Percentiles rank a stretch among this genome's conserved stretches.
phyloP scores from a whole-genome alignment of 2,888 invertebrate genomes.

The Allacma fusca region DNA sequence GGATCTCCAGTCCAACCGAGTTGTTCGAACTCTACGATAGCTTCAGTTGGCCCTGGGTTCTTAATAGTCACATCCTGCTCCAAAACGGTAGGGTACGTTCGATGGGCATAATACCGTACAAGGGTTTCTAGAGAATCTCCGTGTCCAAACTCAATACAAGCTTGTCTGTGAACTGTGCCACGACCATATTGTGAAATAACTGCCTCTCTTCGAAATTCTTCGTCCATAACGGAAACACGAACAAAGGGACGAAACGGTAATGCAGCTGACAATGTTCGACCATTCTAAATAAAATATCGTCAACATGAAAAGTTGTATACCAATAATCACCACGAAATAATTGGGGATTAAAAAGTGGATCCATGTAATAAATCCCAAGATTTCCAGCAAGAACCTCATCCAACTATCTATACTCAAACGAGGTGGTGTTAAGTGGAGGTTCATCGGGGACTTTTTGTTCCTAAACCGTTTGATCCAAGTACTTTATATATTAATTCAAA shows the following conservation, averaged over 20 bases:
- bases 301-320: too few species aligned
- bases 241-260: slow-evolving; percentile 75
- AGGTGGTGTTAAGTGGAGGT: too few species aligned
- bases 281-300: slow-evolving; percentile 63
- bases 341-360: too few species aligned
- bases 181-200: slow-evolving; percentile 72
- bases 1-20: slow-evolving; percentile 72
- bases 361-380: too few species aligned
- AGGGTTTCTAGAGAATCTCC: slow-evolving; percentile 54
- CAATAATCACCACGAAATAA: too few species aligned
- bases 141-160: slow-evolving; percentile 56
- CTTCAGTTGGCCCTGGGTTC: slow-evolving; percentile 73
- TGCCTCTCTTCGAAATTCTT: slow-evolving; percentile 71
- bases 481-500: too few species aligned
- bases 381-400: too few species aligned
- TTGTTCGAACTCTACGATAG: slow-evolving; percentile 71
- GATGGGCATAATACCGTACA: slow-evolving; percentile 78
- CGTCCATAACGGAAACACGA: slow-evolving; percentile 68
- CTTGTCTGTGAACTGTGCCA: slow-evolving; percentile 72
- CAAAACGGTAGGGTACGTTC: slow-evolving; percentile 78
- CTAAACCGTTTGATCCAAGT: too few species aligned
- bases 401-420: too few species aligned
- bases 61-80: slow-evolving; percentile 81
- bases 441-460: too few species aligned
- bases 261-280: slow-evolving; percentile 73